Base-by-base conservation (phyloP, 1,140 invertebrate species). In the Apocrypta bakeri region DNA sequence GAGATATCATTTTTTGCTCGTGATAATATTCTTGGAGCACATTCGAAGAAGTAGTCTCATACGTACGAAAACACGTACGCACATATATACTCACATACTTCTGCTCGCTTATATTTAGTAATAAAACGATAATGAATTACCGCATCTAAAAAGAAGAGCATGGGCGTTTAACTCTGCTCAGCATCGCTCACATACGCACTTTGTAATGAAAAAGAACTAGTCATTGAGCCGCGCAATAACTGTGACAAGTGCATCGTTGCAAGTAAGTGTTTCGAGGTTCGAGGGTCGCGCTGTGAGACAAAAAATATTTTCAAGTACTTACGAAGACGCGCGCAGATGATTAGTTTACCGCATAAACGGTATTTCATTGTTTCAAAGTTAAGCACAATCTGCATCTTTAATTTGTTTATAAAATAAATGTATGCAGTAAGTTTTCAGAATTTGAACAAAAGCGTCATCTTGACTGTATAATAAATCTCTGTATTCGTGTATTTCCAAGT, bases 81-180 rank as follows among this genome's bases (percentile, higher is more conserved):
- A 17, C 12, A 37, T 14, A 48, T 3, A n/a, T 21, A n/a, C 48
- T 56, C 4, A 48, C 17, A n/a, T 21, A n/a, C 48, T 56, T 21
- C 17, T 17, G 48, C 17, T 56, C 29, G n/a, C 69, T 33, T 37
- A 72, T 29, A 4, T 31, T 72, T 21, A 21, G 69, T 31, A 72
- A 72, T 72, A 72, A 72, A 72, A 72, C 69, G 17, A 14, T 37
- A 37, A 72, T 72, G 33, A 72, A 72, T 31, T 72, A 31, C 37
- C 69, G 27, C 64, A 31, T 72, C 31, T 56, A 21, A 72, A 72
- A 72, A 37, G 33, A 72, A 12, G 33, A 72, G 29, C 31, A 12
- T 31, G 17, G 64, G 25, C 25, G 25, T 17, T 24, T 9, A 25
- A 0, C 25, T 68, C 64, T 68, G 64, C 64, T 27, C 29, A 17